phyloP scores from a whole-genome alignment of 2,888 invertebrate species.

The Drosophila quinaria region DNA sequence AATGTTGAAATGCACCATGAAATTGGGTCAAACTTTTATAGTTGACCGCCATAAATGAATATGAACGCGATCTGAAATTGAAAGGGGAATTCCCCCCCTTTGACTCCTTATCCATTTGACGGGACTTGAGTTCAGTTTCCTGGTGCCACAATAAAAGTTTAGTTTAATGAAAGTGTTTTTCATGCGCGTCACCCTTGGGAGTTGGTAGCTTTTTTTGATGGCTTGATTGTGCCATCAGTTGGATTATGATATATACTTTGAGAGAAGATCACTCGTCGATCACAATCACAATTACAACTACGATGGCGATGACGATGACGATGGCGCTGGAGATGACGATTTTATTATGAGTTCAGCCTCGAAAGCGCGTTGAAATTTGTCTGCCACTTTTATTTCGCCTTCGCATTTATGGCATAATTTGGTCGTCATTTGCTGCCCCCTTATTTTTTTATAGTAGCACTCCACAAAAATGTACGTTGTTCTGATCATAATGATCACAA shows the following conservation, averaged over 20 bases:
- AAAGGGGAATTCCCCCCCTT: not conserved
- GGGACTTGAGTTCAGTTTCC: constrained; percentile 3
- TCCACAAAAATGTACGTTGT: not conserved
- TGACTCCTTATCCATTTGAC: not conserved
- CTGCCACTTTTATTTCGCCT: constrained; percentile 61
- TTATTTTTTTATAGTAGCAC: not conserved
- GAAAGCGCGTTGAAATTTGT: constrained; percentile 58
- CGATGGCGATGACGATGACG: constrained; percentile 34
- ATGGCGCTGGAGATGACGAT: constrained; percentile 38
- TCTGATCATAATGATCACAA: constrained; percentile 13
- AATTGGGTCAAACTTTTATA: constrained; percentile 79
- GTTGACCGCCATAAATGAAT: constrained; percentile 72
- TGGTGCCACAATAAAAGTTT: constrained; percentile 78
- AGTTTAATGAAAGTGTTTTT: constrained; percentile 81
- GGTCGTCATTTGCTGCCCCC: constrained; percentile 38
- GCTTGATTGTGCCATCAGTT: constrained; percentile 71
- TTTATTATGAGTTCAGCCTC: constrained; percentile 42
- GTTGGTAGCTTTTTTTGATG: constrained; percentile 55
- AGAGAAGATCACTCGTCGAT: constrained; percentile 41
- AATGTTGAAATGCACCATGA: constrained; percentile 37
- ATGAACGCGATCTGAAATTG: constrained; percentile 45
- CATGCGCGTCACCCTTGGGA: constrained; percentile 20
- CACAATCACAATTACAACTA: constrained; percentile 27
- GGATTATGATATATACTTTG: constrained; percentile 70
- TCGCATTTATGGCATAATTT: constrained; percentile 79